Base-by-base conservation (phyloP, 2,113 vertebrate genomes). In the Heteronetta atricapilla region DNA sequence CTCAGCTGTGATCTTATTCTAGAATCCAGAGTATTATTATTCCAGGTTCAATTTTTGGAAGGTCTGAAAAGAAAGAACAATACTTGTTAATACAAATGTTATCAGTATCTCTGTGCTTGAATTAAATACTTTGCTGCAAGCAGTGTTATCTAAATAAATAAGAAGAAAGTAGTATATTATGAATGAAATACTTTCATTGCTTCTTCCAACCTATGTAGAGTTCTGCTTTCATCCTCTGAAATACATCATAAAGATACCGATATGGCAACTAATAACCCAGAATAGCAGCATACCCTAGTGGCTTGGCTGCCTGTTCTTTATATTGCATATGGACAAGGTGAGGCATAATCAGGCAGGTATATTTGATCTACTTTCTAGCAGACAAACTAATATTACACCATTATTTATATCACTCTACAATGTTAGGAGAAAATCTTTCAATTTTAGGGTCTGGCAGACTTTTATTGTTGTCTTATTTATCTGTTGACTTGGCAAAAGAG, bases 61-160 rank as follows among this genome's bases (percentile, higher is more conserved):
- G 18, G 6, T 48, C 88, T 82, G 66, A 86, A 66, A 89, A 62
- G 34, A 55, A 50, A 67, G 50, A 78, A 31, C 28, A 80, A 13
- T 63, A 55, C 40, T 46, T 80, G 73, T 90, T 95, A 78, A 94
- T 89, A 89, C 62, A 52, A 66, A 69, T 42, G 46, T 80, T 88
- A 82, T 33, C 46, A 70, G 18, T 53, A 38, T 60, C 42, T 94
- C 64, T 38, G 34, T 63, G 42, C 1, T 2, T 53, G 56, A 88
- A 78, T 75, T 34, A 88, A 83, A 36, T 84, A 53, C 52, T 91
- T 90, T 72, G 42, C 84, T 81, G 16, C 38, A 52, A 75, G 82
- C 64, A 64, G 33, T 75, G 7, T 52, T 72, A 68, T 44, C 44
- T 88, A 82, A 84, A 82, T 58, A 48, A 68, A 50, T 50, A 50